Base-by-base conservation (phyloP, 2,797 vertebrate species). In the Atherinosoma microstoma region DNA sequence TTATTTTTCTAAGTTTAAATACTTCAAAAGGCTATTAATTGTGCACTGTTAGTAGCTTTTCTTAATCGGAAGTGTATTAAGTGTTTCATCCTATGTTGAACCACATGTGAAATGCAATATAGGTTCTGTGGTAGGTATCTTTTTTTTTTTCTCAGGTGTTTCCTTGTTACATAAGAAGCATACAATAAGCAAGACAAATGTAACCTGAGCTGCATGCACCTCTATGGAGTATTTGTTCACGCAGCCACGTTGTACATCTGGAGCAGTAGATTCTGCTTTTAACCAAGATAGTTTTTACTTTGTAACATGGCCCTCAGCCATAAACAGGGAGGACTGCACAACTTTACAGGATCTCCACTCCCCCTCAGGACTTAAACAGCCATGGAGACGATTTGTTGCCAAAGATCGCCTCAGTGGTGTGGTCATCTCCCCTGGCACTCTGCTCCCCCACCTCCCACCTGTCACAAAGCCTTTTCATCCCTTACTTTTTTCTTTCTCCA, bases 401-500 rank as follows among this genome's bases (percentile, higher is more conserved):
- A 27, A 27, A 4, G 49, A 53, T 53, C 22, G 22, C 6, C 27
- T 27, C 73, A 75, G 54, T n/a, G 69, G 45, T 71, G 64, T 51
- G 56, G 60, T 68, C 63, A 70, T 71, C 59, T 71, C 75, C 60
- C 0, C 3, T 76, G 62, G 66, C 63, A 82, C 54, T 45, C 64
- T 42, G 15, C 67, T 67, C 67, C 24, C 53, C 53, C 53, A 54
- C 24, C 53, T 65, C 65, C 63, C 59, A 83, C 70, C 64, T 79
- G 84, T 79, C 78, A 81, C 70, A 78, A 70, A 73, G 64, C 58
- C 69, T 76, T 59, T 71, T 61, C 70, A 63, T 70, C 67, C 68
- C 42, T 67, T 63, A 72, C 58, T 58, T 12, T 66, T 57, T 0
- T 30, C 2, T 18, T 49, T 24, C 63, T 22, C 24, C 20, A 18